Evolutionary conservation across 2,797 vertebrate genomes (phyloP).

Genomic region (Echiichthys vipera): DNA sequence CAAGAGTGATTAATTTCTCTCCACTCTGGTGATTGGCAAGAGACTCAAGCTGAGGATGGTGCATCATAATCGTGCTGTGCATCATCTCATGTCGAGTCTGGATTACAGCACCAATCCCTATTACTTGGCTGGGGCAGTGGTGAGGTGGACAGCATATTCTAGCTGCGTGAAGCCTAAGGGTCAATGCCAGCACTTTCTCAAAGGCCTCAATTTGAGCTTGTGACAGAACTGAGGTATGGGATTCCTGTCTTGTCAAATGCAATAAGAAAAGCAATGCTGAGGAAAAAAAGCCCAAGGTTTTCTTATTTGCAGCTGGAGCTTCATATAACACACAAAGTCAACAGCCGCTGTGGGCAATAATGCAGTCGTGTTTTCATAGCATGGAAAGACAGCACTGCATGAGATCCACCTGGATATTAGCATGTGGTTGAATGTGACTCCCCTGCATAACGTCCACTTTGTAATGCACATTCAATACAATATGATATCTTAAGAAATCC

Average conservation of each 20-base stretch:
- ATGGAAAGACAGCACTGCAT: constrained; percentile 11
- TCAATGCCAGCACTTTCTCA: constrained; percentile 60
- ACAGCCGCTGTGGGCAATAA: constrained; percentile 58
- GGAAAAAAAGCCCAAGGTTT: constrained; percentile 65
- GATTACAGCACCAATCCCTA: constrained; percentile 31
- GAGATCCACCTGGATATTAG: constrained; percentile 27
- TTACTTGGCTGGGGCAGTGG: constrained; percentile 8
- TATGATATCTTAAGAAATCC: constrained; percentile 5
- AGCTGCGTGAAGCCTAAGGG: constrained; percentile 56
- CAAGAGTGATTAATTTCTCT: constrained; percentile 76
- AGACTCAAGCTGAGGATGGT: constrained; percentile 51
- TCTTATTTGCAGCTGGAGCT: constrained; percentile 33
- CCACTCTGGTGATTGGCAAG: constrained; percentile 72
- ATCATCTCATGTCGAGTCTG: constrained; percentile 33
- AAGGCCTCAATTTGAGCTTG: constrained; percentile 69
- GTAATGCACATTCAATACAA: background rate
- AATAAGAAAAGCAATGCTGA: constrained; percentile 72
- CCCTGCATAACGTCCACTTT: background rate
- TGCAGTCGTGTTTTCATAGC: constrained; percentile 55
- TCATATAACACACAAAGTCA: constrained; percentile 53
- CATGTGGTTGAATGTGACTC: background rate
- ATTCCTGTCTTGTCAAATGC: constrained; percentile 80
- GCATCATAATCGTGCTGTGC: constrained; percentile 35
- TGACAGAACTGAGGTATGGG: constrained; percentile 81
- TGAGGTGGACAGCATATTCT: constrained; percentile 31